phyloP scores from a whole-genome alignment of 2,797 vertebrate species.

The Sebastiscus albofasciatus region DNA sequence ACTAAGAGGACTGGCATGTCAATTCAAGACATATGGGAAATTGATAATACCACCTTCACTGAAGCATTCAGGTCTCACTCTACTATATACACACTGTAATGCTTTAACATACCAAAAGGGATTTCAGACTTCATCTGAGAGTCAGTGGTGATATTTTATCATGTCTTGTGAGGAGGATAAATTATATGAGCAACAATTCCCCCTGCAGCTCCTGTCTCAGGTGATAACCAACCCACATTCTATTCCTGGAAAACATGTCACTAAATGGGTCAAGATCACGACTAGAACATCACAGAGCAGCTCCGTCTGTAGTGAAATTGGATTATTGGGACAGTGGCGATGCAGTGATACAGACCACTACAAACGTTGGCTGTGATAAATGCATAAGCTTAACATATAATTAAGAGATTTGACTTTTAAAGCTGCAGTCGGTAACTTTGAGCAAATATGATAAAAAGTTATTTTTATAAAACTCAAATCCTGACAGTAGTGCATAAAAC shows the following conservation, averaged over 20 bases:
- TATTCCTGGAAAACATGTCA: conserved; percentile 79
- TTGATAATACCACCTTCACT: not conserved
- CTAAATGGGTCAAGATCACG: conserved; percentile 79
- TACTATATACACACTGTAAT: not conserved
- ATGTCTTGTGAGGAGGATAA: conserved; percentile 13
- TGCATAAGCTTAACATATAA: not conserved
- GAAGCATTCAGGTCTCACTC: not conserved
- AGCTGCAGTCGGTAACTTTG: no score
- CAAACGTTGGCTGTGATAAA: not conserved
- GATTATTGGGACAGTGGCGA: conserved; percentile 35
- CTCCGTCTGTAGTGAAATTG: conserved; percentile 23
- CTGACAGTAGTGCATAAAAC: no score
- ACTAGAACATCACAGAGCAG: conserved; percentile 29
- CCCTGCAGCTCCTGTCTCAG: conserved; percentile 42
- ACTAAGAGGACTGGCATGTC: not conserved
- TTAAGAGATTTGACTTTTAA: not conserved
- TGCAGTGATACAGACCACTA: not conserved
- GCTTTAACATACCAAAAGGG: not conserved
- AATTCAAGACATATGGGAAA: conserved; percentile 20
- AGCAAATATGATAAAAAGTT: no score
- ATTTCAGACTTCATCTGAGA: not conserved
- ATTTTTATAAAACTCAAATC: no score
- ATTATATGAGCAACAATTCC: conserved; percentile 15
- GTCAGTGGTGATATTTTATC: not conserved
- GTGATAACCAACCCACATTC: conserved; percentile 69